Conservation (phyloP, 2,797 vertebrate genomes). For the Melanogrammus aeglefinus region DNA sequence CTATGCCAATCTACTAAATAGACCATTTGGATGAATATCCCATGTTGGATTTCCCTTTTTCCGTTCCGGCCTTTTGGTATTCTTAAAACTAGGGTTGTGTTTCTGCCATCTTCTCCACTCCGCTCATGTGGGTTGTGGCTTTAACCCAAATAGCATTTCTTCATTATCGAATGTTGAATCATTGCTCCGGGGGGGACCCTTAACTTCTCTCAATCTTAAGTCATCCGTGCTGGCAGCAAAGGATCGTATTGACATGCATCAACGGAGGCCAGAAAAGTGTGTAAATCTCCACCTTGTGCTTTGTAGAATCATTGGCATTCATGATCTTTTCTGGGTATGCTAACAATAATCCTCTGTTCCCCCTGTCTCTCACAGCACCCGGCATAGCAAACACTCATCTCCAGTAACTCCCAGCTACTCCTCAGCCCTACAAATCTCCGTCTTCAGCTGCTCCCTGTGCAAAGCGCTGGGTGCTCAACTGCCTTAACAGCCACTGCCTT, state of each 20-base stretch:
- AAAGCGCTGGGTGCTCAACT: constrained; percentile 65
- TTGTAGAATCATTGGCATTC: constrained; percentile 73
- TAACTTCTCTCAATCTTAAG: constrained; percentile 59
- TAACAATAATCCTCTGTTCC: constrained; percentile 70
- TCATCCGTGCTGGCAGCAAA: constrained; percentile 54
- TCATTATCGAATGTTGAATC: constrained; percentile 66
- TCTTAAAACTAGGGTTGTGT: constrained; percentile 24
- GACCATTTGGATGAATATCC: constrained; percentile 17
- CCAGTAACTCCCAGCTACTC: constrained; percentile 47
- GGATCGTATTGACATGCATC: constrained; percentile 50
- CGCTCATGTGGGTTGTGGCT: constrained; percentile 50
- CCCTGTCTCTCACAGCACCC: constrained; percentile 65
- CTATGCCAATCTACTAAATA: constrained; percentile 63
- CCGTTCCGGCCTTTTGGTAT: constrained; percentile 32
- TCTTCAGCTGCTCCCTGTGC: constrained; percentile 59
- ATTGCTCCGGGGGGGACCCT: constrained; percentile 52
- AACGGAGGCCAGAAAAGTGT: constrained; percentile 50
- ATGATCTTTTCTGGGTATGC: constrained; percentile 71
- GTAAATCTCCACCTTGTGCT: constrained; percentile 56
- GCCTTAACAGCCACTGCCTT: constrained; percentile 52
- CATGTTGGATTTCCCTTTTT: constrained; percentile 20
- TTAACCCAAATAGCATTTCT: constrained; percentile 54
- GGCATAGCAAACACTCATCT: constrained; percentile 66
- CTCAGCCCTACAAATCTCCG: constrained; percentile 67
- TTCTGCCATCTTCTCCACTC: constrained; percentile 46